Conservation (phyloP, 2,888 invertebrate species). For the Lycaena phlaeas region DNA sequence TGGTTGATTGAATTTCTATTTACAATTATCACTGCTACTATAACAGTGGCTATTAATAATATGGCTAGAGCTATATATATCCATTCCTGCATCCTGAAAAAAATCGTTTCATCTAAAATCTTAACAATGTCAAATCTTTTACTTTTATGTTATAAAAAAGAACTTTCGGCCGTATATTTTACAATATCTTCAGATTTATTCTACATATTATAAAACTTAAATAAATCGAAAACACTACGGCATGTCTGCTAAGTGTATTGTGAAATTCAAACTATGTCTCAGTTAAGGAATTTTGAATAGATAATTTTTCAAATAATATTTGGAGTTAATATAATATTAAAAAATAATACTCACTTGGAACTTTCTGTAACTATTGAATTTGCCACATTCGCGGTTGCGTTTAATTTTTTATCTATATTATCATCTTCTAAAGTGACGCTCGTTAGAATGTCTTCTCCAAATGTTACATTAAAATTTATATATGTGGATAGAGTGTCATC, state of each 20-base stretch:
- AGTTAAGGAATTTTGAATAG: too few relatives aligned
- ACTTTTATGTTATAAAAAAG: too few relatives aligned
- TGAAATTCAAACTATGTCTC: too few relatives aligned
- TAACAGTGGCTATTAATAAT: slow-evolving; percentile 13
- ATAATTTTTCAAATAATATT: too few relatives aligned
- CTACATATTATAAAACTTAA: too few relatives aligned
- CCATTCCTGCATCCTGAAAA: slow-evolving; percentile 19
- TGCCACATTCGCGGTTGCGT: neutral
- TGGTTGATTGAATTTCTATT: slow-evolving; percentile 18
- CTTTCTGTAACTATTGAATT: neutral
- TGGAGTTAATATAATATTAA: too few relatives aligned
- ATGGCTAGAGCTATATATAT: slow-evolving; percentile 14
- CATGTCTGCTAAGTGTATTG: too few relatives aligned
- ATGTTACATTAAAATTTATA: neutral
- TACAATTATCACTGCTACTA: slow-evolving; percentile 14
- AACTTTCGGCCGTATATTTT: too few relatives aligned
- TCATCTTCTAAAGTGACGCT: neutral
- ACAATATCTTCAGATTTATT: too few relatives aligned
- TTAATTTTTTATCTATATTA: neutral
- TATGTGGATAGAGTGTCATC: neutral
- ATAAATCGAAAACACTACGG: too few relatives aligned
- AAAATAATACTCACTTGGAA: neutral
- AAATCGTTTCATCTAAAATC: too few relatives aligned
- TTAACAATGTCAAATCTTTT: too few relatives aligned
- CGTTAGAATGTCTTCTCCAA: neutral